Percentiles rank a stretch among this genome's conserved stretches.
Evolutionary conservation across 2,797 vertebrate species (phyloP).

Genomic region (Sebastes cheni): DNA sequence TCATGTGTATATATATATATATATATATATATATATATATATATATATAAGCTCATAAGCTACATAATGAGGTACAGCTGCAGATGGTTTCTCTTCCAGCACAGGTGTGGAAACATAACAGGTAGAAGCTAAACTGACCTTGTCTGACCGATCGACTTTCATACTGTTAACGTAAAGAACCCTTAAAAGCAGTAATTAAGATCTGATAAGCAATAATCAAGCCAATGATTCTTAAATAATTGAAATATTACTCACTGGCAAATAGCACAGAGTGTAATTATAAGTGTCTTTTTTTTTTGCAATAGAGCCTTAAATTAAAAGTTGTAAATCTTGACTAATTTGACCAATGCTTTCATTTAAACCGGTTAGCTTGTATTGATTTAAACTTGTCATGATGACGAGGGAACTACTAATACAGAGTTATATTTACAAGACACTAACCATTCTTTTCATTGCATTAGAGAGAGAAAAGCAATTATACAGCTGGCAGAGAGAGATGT

Average conservation of each 20-base stretch:
- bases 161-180: not conserved
- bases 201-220: not conserved
- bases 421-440: not conserved
- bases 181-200: not conserved
- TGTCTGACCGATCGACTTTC: not conserved
- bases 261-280: not conserved
- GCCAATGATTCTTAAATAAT: not conserved
- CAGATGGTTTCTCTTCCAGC: not conserved
- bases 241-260: not conserved
- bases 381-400: not conserved
- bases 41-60: not conserved
- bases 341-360: not conserved
- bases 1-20: not conserved
- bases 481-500: not conserved
- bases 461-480: not conserved
- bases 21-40: not conserved
- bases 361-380: not conserved
- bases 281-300: not conserved
- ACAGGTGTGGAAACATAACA: not conserved
- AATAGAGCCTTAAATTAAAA: not conserved
- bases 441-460: not conserved
- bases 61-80: not conserved
- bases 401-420: not conserved
- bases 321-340: not conserved
- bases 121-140: not conserved